phyloP scores from a whole-genome alignment of 2,797 vertebrate genomes.

The Hephaestus fuliginosus region DNA sequence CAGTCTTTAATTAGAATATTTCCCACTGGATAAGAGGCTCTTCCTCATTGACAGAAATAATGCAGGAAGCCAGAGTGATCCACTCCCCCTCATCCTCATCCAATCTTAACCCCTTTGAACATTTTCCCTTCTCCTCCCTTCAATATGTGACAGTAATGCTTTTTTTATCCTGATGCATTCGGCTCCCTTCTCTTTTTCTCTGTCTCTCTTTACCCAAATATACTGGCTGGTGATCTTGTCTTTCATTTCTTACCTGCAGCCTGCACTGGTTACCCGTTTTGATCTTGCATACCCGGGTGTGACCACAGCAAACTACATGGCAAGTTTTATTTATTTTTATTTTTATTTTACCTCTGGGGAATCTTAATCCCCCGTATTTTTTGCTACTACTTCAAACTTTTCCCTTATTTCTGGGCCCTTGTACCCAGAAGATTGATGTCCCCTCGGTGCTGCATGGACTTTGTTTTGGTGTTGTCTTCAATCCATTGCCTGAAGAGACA shows the following conservation, averaged over 20 bases:
- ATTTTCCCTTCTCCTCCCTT: constrained; percentile 18
- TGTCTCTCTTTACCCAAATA: constrained; percentile 29
- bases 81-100: constrained; percentile 54
- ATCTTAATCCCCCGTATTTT: constrained; percentile 28
- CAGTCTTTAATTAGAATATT: neutral
- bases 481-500: constrained; percentile 43
- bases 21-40: constrained; percentile 30
- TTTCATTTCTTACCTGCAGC: constrained; percentile 86
- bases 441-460: constrained; percentile 60
- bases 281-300: constrained; percentile 87
- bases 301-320: constrained; percentile 88
- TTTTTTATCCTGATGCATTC: constrained; percentile 45
- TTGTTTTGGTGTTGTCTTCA: constrained; percentile 54
- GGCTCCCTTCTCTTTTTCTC: constrained; percentile 14
- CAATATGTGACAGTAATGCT: constrained; percentile 64
- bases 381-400: constrained; percentile 14
- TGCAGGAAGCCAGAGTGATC: constrained; percentile 48
- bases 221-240: constrained; percentile 75
- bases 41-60: constrained; percentile 49
- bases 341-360: constrained; percentile 51
- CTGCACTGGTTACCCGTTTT: constrained; percentile 88
- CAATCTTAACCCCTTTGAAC: constrained; percentile 26
- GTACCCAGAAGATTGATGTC: constrained; percentile 34
- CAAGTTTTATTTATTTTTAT: constrained; percentile 80
- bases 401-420: constrained; percentile 27